phyloP scores from a whole-genome alignment of 1,140 invertebrate genomes.

The Drosophila kohkoa region DNA sequence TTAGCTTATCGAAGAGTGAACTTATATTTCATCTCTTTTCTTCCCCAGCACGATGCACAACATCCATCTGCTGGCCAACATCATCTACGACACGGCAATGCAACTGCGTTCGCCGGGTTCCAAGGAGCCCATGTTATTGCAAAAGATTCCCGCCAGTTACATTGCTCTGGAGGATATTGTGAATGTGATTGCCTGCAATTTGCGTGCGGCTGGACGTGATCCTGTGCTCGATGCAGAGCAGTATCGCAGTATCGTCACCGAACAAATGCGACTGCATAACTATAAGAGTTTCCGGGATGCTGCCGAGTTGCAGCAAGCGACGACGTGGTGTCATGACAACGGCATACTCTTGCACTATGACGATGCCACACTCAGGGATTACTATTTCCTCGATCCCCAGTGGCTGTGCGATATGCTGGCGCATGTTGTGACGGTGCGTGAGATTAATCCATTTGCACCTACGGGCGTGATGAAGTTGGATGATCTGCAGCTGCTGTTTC shows the following conservation, averaged over 20 bases:
- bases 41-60: conserved; percentile 93
- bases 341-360: conserved; percentile 99
- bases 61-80: conserved; percentile 95
- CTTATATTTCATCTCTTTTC: no score
- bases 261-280: conserved; percentile 88
- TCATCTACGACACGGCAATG: conserved; percentile 97
- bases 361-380: conserved; percentile 96
- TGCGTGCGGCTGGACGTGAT: conserved; percentile 89
- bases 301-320: conserved; percentile 97
- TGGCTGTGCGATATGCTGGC: conserved; percentile 99
- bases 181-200: conserved; percentile 91
- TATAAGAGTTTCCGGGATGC: conserved; percentile 89
- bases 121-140: conserved; percentile 95
- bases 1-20: no score
- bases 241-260: conserved; percentile 90
- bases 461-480: conserved; percentile 97
- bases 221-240: conserved; percentile 95
- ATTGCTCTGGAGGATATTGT: conserved; percentile 97
- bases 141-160: conserved; percentile 98
- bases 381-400: conserved; percentile 95
- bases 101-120: conserved; percentile 95
- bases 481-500: conserved; percentile 97
- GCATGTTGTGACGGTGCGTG: conserved; percentile 97
- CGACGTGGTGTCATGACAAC: conserved; percentile 98
- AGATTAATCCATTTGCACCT: conserved; percentile 97